Percentiles rank a stretch among this genome's conserved stretches.
These are phyloP conservation scores for Syrphus vitripennis DNA, from an alignment of 2,888 invertebrate genomes.

Conservation along the genomic window DNA sequence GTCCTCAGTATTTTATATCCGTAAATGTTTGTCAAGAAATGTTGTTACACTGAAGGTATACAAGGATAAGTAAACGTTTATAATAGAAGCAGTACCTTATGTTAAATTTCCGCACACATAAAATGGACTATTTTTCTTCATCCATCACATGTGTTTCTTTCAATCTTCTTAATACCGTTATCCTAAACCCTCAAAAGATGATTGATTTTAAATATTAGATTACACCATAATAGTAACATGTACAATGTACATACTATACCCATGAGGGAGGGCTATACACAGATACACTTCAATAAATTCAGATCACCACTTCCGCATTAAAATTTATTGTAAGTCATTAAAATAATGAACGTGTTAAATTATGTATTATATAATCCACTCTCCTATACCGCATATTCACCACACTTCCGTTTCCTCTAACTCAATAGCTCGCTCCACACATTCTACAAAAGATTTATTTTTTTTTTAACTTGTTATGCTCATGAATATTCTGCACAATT, in stretches of 20 bases:
- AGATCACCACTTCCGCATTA: conserved; percentile 19
- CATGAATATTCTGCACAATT: conserved; percentile 48
- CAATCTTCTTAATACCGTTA: neutral
- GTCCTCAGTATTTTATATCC: no score
- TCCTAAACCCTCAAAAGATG: neutral
- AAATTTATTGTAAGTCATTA: conserved; percentile 31
- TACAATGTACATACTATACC: neutral
- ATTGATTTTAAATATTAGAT: neutral
- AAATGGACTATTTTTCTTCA: no score
- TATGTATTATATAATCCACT: conserved; percentile 12
- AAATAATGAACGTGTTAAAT: conserved; percentile 22
- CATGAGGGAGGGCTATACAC: no score
- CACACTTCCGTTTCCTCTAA: conserved; percentile 6
- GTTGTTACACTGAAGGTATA: no score
- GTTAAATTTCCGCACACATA: no score
- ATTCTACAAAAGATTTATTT: conserved; percentile 19
- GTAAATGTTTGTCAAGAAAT: no score
- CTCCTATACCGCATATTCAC: neutral
- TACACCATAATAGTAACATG: neutral
- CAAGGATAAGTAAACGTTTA: no score
- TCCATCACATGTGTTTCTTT: no score
- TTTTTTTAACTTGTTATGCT: conserved; percentile 31
- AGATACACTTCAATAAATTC: neutral
- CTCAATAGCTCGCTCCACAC: neutral
- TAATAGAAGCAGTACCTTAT: no score